Base-by-base conservation (phyloP, 2,113 vertebrate genomes). In the Blennius ocellaris region DNA sequence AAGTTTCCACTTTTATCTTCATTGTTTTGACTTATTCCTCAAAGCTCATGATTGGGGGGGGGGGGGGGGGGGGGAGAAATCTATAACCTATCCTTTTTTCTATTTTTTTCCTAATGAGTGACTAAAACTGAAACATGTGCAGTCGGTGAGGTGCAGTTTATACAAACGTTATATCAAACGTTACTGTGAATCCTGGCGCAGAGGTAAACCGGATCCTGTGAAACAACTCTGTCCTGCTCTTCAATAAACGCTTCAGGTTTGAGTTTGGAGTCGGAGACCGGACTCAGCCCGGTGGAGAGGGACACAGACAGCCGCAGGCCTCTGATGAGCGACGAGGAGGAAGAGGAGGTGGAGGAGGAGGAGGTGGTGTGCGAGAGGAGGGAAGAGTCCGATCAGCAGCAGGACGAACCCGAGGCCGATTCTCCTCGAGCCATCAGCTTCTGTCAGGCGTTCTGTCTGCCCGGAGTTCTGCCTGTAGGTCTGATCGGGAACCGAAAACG, bases 391-490 rank as follows among this genome's bases (percentile, higher is more conserved):
- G 73, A 93, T 66, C 95, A 95, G 84, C 86, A 91, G 62, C 92
- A 74, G 30, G 69, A 91, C 0, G 89, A 89, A 5, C 71, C 91
- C 1, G 85, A 81, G 45, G 84, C 80, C 37, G 72, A 69, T 7
- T 11, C 86, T 0, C 76, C 84, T 0, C 45, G 0, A 11, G 93
- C 97, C 11, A 93, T 99, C 45, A 89, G 96, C 60, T 99, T 99
- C 76, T 82, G 90, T 61, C 93, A 97, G 92, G 97, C 97, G 6
- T 97, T 97, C 87, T 95, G 95, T 64, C 94, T 99, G 47, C 97
- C 97, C 0, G 97, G 97, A 16, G 97, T 99, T 16, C 76, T 98
- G 5, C 94, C 93, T 76, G 97, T 99, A 81, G 96, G 97, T 84
- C 21, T 44, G 48, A 21, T 4, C 8, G 11, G 7, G 45, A 2